Percentiles rank a stretch among this genome's conserved stretches.
Evolutionary conservation across 2,113 vertebrate species (phyloP).

Genomic region (Polypterus senegalus): DNA sequence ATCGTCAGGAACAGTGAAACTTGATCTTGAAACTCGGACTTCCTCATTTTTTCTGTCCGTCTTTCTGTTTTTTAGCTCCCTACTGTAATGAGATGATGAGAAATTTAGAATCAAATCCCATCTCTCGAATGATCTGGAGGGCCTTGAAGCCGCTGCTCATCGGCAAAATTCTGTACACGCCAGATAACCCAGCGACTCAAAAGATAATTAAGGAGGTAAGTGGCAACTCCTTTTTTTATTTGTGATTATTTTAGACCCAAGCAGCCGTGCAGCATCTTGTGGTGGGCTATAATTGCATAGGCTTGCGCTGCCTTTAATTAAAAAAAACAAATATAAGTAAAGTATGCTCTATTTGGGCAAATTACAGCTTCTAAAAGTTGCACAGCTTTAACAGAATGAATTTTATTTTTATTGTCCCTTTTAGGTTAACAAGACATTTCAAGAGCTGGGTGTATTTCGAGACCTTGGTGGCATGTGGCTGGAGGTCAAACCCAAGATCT

Average conservation of each 20-base stretch:
- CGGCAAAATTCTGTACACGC: slow-evolving; percentile 92
- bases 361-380: not conserved
- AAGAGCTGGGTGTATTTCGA: slow-evolving; percentile 80
- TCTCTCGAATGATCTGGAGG: slow-evolving; percentile 90
- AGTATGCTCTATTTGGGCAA: too few species aligned
- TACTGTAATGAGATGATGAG: slow-evolving; percentile 87
- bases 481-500: slow-evolving; percentile 77
- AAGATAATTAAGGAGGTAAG: slow-evolving; percentile 80
- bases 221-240: too few species aligned
- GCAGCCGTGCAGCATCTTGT: too few species aligned
- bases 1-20: too few species aligned
- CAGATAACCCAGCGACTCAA: slow-evolving; percentile 70
- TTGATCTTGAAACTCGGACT: not conserved
- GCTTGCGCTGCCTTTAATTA: too few species aligned
- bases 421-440: slow-evolving; percentile 93
- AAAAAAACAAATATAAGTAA: too few species aligned
- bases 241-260: too few species aligned
- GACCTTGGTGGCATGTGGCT: slow-evolving; percentile 91
- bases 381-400: not conserved
- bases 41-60: not conserved
- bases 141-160: slow-evolving; percentile 84
- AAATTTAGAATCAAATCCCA: slow-evolving; percentile 80
- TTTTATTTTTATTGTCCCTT: slow-evolving; percentile 13
- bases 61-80: slow-evolving; percentile 50
- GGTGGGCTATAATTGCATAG: too few species aligned